A percentile compares a stretch with the other conserved stretches of the same genome.
phyloP scores from a whole-genome alignment of 2,113 vertebrate species.

The Sapajus apella region DNA sequence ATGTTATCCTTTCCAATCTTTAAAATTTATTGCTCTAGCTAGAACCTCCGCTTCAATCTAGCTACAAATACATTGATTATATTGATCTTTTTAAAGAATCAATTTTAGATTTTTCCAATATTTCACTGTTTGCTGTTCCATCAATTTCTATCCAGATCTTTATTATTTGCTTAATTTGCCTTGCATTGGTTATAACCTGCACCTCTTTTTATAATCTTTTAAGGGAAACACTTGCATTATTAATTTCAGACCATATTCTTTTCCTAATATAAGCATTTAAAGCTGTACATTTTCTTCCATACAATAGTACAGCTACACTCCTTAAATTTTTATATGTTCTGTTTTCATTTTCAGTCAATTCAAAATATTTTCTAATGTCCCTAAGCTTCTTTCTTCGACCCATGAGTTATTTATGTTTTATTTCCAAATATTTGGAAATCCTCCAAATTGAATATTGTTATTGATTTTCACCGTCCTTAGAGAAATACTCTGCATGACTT shows the following conservation, averaged over 20 bases:
- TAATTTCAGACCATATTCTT: neutral
- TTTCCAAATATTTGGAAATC: neutral
- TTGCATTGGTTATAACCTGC: neutral
- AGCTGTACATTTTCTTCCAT: neutral
- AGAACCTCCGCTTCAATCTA: neutral
- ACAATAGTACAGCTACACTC: neutral
- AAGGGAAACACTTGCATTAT: neutral
- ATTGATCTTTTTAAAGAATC: neutral
- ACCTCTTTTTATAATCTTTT: neutral
- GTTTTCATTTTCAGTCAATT: neutral
- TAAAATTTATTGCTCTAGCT: neutral
- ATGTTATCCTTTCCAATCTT: neutral
- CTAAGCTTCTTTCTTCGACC: neutral
- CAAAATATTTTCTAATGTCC: neutral
- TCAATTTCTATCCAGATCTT: neutral
- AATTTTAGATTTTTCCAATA: neutral
- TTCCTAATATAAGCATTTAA: neutral
- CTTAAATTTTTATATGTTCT: neutral
- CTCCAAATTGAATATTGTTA: neutral
- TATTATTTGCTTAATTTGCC: neutral
- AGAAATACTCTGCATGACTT: neutral
- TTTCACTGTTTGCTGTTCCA: neutral
- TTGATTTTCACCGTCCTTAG: neutral
- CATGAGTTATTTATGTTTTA: neutral
- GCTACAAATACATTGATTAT: neutral